These are phyloP conservation scores for Tenebrosternarchus preto DNA, from an alignment of 2,113 vertebrate genomes.

Conservation along the genomic window DNA sequence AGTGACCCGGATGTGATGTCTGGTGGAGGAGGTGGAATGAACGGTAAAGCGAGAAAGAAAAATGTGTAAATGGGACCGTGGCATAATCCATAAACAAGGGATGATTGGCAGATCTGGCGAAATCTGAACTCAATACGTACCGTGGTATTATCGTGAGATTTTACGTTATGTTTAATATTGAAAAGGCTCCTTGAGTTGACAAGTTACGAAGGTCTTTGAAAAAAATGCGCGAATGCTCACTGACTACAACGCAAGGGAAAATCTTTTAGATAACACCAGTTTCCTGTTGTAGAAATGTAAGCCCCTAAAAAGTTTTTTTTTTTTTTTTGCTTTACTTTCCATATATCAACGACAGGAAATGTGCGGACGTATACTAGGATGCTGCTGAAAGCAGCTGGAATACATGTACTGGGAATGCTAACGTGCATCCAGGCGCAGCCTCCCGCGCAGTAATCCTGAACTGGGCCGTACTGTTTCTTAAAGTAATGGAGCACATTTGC, in stretches of 20 bases:
- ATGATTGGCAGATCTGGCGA: no score
- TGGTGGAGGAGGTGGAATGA: conserved; percentile 76
- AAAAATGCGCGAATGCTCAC: not conserved
- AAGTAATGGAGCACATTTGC: no score
- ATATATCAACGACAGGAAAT: conserved; percentile 45
- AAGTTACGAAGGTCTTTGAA: not conserved
- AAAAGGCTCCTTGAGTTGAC: not conserved
- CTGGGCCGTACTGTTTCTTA: not conserved
- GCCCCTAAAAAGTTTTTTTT: conserved; percentile 54
- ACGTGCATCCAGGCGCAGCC: not conserved
- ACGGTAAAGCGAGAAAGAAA: conserved; percentile 68
- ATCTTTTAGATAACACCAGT: no score
- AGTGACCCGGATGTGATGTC: conserved; percentile 84
- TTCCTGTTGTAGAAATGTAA: no score
- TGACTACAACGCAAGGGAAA: not conserved
- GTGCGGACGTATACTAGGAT: conserved; percentile 63
- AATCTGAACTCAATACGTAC: no score
- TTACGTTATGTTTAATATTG: no score
- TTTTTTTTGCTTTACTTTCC: conserved; percentile 69
- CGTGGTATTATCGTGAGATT: not conserved
- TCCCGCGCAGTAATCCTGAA: not conserved
- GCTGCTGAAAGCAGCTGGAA: conserved; percentile 55
- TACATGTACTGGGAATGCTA: conserved; percentile 48
- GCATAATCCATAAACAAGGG: no score
- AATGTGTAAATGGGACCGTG: conserved; percentile 44